phyloP scores from a whole-genome alignment of 2,113 vertebrate genomes.

The Tiliqua scincoides region DNA sequence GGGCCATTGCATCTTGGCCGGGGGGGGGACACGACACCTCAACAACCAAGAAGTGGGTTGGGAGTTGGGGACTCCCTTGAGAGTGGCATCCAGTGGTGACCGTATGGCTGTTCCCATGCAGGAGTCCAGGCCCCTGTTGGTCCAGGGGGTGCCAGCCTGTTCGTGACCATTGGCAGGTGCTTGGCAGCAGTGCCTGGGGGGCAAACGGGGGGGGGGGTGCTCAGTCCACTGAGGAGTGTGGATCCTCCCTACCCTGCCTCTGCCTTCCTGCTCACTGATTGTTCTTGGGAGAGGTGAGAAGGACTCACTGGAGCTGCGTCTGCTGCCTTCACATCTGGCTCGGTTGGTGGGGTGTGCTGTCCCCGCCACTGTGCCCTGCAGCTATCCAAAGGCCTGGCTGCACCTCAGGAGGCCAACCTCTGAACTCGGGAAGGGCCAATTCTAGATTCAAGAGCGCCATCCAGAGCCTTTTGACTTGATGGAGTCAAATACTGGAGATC shows the following conservation, averaged over 20 bases:
- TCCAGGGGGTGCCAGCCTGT: background rate
- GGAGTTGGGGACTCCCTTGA: fast-evolving
- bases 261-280: too few species aligned
- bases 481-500: background rate
- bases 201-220: too few species aligned
- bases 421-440: background rate
- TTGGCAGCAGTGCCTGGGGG: background rate
- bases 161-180: background rate
- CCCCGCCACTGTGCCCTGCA: background rate
- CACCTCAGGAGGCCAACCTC: background rate
- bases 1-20: background rate
- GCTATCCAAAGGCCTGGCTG: background rate
- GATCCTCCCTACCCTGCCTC: background rate
- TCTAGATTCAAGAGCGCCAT: background rate
- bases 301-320: background rate
- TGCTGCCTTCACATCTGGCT: background rate
- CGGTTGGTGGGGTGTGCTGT: background rate
- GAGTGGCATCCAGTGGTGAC: background rate
- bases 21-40: background rate
- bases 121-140: background rate
- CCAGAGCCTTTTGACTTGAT: too few species aligned
- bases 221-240: too few species aligned
- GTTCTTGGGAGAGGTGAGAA: background rate
- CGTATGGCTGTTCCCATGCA: background rate
- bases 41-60: background rate